Conservation (phyloP, 2,797 vertebrate genomes). For the Enteromius afrohamiltoni region DNA sequence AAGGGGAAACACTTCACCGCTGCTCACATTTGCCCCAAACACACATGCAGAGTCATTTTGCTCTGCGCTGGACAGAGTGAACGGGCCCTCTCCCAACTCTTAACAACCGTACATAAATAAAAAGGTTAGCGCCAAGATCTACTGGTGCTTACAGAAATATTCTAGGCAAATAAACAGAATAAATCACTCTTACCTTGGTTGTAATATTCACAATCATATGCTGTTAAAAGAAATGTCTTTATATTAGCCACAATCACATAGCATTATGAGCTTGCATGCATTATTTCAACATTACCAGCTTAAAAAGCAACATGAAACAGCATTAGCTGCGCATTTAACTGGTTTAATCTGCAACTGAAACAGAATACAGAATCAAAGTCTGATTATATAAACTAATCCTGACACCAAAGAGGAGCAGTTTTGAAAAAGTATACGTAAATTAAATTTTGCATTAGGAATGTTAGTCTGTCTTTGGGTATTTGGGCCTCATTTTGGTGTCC, state of each 20-base stretch:
- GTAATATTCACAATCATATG: slow-evolving; percentile 96
- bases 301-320: background rate
- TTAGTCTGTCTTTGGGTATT: background rate
- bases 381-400: background rate
- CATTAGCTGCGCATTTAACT: background rate
- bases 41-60: slow-evolving; percentile 86
- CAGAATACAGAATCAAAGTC: background rate
- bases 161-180: background rate
- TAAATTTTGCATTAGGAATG: background rate
- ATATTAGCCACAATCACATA: background rate
- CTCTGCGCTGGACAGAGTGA: slow-evolving; percentile 85
- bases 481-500: background rate
- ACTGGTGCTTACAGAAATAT: background rate
- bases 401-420: background rate
- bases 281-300: background rate
- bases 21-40: slow-evolving; percentile 89
- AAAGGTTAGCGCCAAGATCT: background rate
- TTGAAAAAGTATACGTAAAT: background rate
- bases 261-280: background rate
- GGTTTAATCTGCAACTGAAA: slow-evolving; percentile 30
- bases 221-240: slow-evolving; percentile 77
- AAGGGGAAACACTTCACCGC: slow-evolving; percentile 86
- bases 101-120: slow-evolving; percentile 34
- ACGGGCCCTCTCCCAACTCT: slow-evolving; percentile 95
- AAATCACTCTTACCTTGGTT: slow-evolving; percentile 87